A percentile compares a stretch with the other conserved stretches of the same genome.
Conservation (phyloP, 2,888 invertebrate species). For the Andrena marginata region DNA sequence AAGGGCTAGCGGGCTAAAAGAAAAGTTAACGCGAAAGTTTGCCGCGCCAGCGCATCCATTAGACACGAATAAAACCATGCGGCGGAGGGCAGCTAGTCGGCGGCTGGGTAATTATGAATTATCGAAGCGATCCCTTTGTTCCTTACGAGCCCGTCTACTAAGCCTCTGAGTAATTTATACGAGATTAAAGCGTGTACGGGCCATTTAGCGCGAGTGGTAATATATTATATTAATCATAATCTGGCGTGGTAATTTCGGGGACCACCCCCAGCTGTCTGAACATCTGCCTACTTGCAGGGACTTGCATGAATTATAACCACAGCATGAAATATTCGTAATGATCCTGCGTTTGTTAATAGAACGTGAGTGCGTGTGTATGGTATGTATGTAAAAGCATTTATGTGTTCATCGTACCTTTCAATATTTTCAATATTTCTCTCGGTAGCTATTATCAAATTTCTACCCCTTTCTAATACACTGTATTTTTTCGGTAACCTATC, state of each 20-base stretch:
- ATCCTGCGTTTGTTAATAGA: no score
- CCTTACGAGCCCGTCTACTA: not conserved
- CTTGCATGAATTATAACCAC: not conserved
- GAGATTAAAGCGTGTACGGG: conserved; percentile 11
- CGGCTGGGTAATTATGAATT: conserved; percentile 49
- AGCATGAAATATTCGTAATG: no score
- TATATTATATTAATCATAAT: conserved; percentile 41
- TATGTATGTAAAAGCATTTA: no score
- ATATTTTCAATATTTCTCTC: not conserved
- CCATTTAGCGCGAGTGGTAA: not conserved
- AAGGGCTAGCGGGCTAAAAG: conserved; percentile 45
- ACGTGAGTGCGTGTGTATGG: no score
- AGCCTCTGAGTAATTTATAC: conserved; percentile 30
- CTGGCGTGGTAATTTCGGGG: conserved; percentile 12
- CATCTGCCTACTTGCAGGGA: not conserved
- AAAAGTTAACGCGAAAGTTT: conserved; percentile 62
- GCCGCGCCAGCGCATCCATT: conserved; percentile 50
- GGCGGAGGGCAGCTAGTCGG: not conserved
- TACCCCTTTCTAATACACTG: not conserved
- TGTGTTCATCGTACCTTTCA: no score
- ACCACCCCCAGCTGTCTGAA: not conserved
- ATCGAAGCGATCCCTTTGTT: conserved; percentile 36
- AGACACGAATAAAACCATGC: conserved; percentile 26
- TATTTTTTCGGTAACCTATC: not conserved
- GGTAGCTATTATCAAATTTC: not conserved